Evolutionary conservation across 23 tunicate species (phyloP), one percentile per base, ranked within the genome.

Genomic region (Pegea sp.): DNA sequence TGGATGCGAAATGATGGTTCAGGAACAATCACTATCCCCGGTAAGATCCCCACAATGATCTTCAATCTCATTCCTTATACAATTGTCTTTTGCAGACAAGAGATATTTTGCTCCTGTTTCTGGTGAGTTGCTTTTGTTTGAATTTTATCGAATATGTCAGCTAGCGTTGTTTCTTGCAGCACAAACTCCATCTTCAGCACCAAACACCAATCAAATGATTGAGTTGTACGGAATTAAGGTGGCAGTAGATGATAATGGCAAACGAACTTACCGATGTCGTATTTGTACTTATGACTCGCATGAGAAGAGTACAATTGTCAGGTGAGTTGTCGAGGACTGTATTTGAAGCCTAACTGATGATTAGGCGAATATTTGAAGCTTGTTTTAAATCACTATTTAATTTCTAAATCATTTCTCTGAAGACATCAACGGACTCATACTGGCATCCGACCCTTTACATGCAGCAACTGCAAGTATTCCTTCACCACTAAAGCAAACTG

Each of bases 401-500:
- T 38, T 5, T 43, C 24, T 7, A 56, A 22, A 18, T 23, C n/a
- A 56, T 56, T 23, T 56, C 26, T 6, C 58, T 29, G 3, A 64
- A 84, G 95, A 43, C 95, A 84, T 42, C 76, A 76, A 29, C 84
- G 81, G 48, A 84, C 95, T 21, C 95, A 84, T 52, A 84, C 87
- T 26, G 95, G 95, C 0, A 51, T 84, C n/a, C 71, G 96, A 18
- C 96, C 96, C 0, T 87, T 69, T 54, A 61, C 69, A 5, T 87
- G 96, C 68, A 75, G 60, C 53, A 28, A 75, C 25, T 87, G 96
- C 52, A 52, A 49, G 20, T 63, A 86, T 49, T 78, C 96, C 2
- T 87, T 87, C 54, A 87, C 96, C 11, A 87, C 96, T 19, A 87
- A 87, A 56, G 96, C 96, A 0, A 87, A 87, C 69, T 87, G 96